Evolutionary conservation across 2,888 invertebrate species (phyloP), one percentile per base, ranked within the genome.

Genomic region (Pheosia gnoma): DNA sequence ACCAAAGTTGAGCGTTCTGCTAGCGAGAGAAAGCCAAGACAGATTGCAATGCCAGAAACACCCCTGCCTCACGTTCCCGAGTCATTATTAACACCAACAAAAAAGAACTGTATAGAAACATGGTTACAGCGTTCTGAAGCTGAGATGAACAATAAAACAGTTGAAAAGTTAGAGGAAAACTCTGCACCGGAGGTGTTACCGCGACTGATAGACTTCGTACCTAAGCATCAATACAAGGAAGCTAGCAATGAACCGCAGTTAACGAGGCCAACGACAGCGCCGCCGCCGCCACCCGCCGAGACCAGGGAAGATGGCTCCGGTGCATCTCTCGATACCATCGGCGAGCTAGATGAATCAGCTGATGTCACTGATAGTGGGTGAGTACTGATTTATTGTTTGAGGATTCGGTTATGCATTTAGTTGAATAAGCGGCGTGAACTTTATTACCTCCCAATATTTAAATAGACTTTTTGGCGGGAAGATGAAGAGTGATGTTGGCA

Each of bases 201-300:
- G 11, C 94, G 96, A 57, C 88, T 96, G 6, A 96, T 96, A 62
- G 96, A 96, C 86, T 95, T 96, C 82, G 95, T 96, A 38, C 96
- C 96, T 9, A 96, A 96, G 81, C 91, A 94, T 57, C 90, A 93
- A 74, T 93, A 85, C 66, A 92, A 94, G 71, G 92, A 92, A 65
- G 82, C 71, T 62, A 74, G 68, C 25, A 84, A 74, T 62, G 89
- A 89, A 59, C 68, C 82, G n/a, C 73, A 68, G 10, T 62, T 90
- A 67, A 76, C 82, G 8, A 81, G 91, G 39, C 91, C 91, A 1
- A 91, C 89, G 4, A 83, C 88, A 0, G 88, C 91, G 7, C 92
- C 93, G 4, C 90, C 89, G 5, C 91, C 90, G 4, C 85, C 91
- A 2, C 91, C 91, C 0, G 84, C 82, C 2, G 93, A 93, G 71